Percentiles rank a stretch among this genome's conserved stretches.
phyloP scores from a whole-genome alignment of 2,888 invertebrate genomes.

The Drosophila putrida region DNA sequence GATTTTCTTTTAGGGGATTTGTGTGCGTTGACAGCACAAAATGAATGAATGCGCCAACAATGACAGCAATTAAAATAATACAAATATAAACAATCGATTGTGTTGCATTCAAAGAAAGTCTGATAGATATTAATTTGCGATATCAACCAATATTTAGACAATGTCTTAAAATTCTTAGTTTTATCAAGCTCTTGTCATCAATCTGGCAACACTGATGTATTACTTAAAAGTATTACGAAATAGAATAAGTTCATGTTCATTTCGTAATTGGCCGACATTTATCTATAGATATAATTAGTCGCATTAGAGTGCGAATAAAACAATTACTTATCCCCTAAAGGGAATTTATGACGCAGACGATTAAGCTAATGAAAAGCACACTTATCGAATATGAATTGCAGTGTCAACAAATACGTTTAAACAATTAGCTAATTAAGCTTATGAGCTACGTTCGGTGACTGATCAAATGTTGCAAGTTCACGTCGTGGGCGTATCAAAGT shows the following conservation, averaged over 20 bases:
- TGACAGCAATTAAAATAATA: constrained; percentile 34
- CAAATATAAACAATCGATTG: constrained; percentile 20
- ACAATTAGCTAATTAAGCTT: constrained; percentile 32
- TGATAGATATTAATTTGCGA: constrained; percentile 7
- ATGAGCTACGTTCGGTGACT: not conserved
- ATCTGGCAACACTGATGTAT: not conserved
- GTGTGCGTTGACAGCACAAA: constrained; percentile 46
- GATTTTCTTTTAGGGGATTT: constrained; percentile 35
- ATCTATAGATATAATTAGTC: constrained; percentile 18
- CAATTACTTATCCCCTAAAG: constrained; percentile 23
- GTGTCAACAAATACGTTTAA: constrained; percentile 27
- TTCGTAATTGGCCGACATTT: not conserved
- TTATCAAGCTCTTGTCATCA: not conserved
- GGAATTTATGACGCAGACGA: constrained; percentile 31
- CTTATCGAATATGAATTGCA: constrained; percentile 26
- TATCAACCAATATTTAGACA: not conserved
- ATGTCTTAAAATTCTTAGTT: not conserved
- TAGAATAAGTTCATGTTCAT: not conserved
- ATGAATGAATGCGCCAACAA: constrained; percentile 39
- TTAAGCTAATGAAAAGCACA: not conserved
- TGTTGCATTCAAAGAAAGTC: constrained; percentile 15
- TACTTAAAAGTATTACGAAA: not conserved
- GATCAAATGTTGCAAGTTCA: constrained; percentile 19
- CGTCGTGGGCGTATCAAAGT: not conserved
- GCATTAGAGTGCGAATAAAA: constrained; percentile 2